Base-by-base conservation (phyloP, 2,797 vertebrate genomes). In the Arctocebus calabarensis region DNA sequence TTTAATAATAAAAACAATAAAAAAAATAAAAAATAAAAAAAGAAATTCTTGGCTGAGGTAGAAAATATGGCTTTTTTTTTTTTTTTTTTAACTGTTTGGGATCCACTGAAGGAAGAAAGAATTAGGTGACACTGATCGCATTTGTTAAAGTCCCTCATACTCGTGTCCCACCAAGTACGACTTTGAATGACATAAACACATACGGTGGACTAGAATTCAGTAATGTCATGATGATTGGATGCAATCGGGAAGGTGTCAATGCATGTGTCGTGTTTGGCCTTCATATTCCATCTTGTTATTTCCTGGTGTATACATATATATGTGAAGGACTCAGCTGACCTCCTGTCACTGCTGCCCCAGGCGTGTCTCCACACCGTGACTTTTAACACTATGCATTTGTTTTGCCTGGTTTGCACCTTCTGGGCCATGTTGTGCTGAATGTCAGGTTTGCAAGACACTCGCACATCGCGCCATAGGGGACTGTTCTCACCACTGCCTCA, bases 271-370 rank as follows among this genome's bases (percentile, higher is more conserved):
- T n/a, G 71, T 62, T 79, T 79, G 55, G 40, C 84, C 27, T 68
- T 90, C 70, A 66, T 57, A 71, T 89, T 91, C 52, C 3, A 43
- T 25, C 73, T 85, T 84, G n/a, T 37, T 27, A 73, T 90, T 78
- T 40, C 75, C 64, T 79, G 55, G 59, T 7, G 25, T 82, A 1
- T 57, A 20, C 23, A 45, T 10, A 45, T 45, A 9, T 45, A 45
- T 45, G 45, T 48, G 40, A 74, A 94, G 59, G 23, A 57, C 4
- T 37, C 19, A 0, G 43, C 48, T 34, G 22, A 9, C 2, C 20
- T 34, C 25, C 29, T 62, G 0, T 25, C 23, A 16, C 1, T 34
- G 16, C 25, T 48, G 5, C 22, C 0, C 7, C 6, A 14, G 25
- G 17, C 55, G 7, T n/a, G 10, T 40, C 66, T 43, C 55, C 32